Percentiles rank a stretch among this genome's conserved stretches.
phyloP scores from a whole-genome alignment of 92 coral and sea anemone species.

The Plumapathes pennacea region DNA sequence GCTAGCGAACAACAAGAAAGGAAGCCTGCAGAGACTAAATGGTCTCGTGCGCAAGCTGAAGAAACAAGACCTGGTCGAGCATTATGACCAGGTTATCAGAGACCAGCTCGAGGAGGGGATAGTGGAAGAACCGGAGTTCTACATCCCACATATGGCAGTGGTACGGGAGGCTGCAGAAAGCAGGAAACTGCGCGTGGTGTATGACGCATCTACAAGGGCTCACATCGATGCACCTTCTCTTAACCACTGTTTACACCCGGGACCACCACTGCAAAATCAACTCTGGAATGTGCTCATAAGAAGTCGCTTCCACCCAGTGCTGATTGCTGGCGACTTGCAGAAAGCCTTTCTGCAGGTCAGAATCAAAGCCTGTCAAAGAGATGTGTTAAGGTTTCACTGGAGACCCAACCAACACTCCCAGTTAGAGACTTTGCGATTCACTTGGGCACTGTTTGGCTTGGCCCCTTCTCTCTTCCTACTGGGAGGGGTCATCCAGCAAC shows the following conservation, averaged over 20 bases:
- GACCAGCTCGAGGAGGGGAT: slow-evolving; percentile 1
- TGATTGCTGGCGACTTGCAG: slow-evolving; percentile 16
- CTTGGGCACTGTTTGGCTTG: slow-evolving; percentile 9
- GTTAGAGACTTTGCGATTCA: slow-evolving; percentile 4
- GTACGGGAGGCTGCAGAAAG: slow-evolving; percentile 31
- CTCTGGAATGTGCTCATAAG: slow-evolving; percentile 29
- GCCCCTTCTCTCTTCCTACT: slow-evolving; percentile 7
- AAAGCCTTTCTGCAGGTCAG: slow-evolving; percentile 33
- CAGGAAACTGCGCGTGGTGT: slow-evolving; percentile 25
- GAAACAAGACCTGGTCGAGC: background rate
- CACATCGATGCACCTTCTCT: slow-evolving; percentile 9
- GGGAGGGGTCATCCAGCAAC: slow-evolving; percentile 15
- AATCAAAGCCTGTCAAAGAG: slow-evolving; percentile 19
- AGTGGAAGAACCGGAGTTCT: too few species aligned
- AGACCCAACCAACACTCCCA: slow-evolving; percentile 18
- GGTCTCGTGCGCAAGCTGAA: background rate
- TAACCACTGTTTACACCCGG: slow-evolving; percentile 20
- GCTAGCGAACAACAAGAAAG: background rate
- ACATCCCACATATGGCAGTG: slow-evolving; percentile 46
- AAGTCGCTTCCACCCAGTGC: slow-evolving; percentile 34
- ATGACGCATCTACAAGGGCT: slow-evolving; percentile 39
- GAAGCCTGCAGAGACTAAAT: background rate
- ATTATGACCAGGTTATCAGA: slow-evolving; percentile 1
- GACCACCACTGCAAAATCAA: slow-evolving; percentile 36
- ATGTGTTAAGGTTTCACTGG: slow-evolving; percentile 38